Conservation (phyloP, 2,113 vertebrate species). For the Corythornis madagascariensis region DNA sequence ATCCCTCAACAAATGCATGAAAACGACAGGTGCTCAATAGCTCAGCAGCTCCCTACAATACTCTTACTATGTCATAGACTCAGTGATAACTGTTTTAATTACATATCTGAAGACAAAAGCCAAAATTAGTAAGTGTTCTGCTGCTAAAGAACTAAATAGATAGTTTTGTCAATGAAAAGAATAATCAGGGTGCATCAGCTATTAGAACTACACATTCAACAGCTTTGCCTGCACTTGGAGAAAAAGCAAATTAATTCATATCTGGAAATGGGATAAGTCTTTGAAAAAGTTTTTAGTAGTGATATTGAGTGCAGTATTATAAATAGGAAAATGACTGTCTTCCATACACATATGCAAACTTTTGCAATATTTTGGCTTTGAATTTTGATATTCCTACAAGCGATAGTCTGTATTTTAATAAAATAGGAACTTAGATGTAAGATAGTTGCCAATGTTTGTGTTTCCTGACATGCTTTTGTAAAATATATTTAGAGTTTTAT, state of each 20-base stretch:
- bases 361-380: neutral
- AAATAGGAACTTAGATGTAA: neutral
- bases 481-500: slow-evolving; percentile 50
- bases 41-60: neutral
- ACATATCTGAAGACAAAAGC: neutral
- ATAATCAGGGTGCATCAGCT: neutral
- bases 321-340: neutral
- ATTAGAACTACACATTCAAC: neutral
- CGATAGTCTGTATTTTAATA: neutral
- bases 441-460: slow-evolving; percentile 26
- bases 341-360: fast-evolving
- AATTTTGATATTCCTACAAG: neutral
- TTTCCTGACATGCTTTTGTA: slow-evolving; percentile 6
- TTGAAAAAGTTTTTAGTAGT: neutral
- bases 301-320: neutral
- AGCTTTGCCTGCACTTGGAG: neutral
- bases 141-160: slow-evolving; percentile 4
- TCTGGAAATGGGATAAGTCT: slow-evolving; percentile 21
- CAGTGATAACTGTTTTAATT: neutral
- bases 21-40: neutral
- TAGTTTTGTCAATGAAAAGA: neutral
- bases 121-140: neutral
- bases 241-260: neutral
- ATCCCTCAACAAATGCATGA: neutral
- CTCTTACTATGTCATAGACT: neutral